These are phyloP conservation scores for Loris lydekkerianus DNA, from an alignment of 2,797 vertebrate species.

Conservation along the genomic window DNA sequence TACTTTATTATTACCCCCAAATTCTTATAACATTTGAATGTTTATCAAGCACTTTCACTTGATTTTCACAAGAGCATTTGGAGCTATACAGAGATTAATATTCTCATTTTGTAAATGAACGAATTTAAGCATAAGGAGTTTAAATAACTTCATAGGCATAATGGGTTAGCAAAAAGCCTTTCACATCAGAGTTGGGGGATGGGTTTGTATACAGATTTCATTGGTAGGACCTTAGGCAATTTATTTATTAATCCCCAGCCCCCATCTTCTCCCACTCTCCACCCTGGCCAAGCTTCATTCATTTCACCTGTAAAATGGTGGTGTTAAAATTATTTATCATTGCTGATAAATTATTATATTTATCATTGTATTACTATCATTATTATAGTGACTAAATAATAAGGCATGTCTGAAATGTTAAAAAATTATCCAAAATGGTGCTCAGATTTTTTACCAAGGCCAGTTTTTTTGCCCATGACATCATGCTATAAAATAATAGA, in stretches of 20 bases:
- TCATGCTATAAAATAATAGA: neutral
- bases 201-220: neutral
- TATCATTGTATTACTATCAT: neutral
- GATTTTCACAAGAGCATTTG: conserved; percentile 65
- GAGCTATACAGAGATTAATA: conserved; percentile 54
- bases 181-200: neutral
- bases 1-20: conserved; percentile 54
- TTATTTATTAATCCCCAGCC: neutral
- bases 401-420: neutral
- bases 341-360: too few species aligned
- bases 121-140: conserved; percentile 68
- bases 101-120: conserved; percentile 75
- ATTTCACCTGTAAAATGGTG: conserved; percentile 23
- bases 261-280: neutral
- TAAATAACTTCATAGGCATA: conserved; percentile 65
- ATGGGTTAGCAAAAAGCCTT: conserved; percentile 33
- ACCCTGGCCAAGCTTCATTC: neutral
- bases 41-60: conserved; percentile 67
- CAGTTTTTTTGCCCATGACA: neutral
- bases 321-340: neutral
- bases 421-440: neutral
- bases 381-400: neutral
- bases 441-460: neutral
- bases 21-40: conserved; percentile 57
- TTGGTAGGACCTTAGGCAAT: neutral